phyloP scores from a whole-genome alignment of 2,113 vertebrate species.

The Bambusicola thoracicus region DNA sequence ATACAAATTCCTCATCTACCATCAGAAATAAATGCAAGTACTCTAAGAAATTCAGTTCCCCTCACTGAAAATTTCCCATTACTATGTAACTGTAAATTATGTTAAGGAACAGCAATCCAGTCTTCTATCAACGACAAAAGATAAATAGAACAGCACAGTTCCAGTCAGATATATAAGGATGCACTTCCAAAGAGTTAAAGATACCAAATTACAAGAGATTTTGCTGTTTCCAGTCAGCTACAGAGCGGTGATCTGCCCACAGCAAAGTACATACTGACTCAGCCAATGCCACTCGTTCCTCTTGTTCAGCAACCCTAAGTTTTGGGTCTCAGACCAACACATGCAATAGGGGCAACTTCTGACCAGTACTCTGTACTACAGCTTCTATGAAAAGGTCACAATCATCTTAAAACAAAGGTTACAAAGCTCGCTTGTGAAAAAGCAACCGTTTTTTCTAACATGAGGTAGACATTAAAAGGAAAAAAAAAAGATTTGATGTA shows the following conservation, averaged over 20 bases:
- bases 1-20: neutral
- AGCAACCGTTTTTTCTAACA: neutral
- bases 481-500: neutral
- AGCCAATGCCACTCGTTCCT: neutral
- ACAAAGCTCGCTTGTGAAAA: neutral
- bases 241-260: neutral
- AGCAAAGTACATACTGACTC: neutral
- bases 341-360: neutral
- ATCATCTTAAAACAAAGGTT: neutral
- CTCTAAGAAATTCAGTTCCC: neutral
- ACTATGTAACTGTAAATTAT: neutral
- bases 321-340: neutral
- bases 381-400: neutral
- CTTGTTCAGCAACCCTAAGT: neutral
- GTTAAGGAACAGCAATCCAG: neutral
- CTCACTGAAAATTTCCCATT: neutral
- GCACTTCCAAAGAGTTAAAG: neutral
- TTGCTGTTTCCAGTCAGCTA: neutral
- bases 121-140: neutral
- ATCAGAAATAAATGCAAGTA: neutral
- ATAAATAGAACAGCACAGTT: neutral
- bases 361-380: neutral
- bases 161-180: neutral
- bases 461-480: neutral
- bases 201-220: neutral